Evolutionary conservation across 2,113 vertebrate genomes (phyloP).

Genomic region (Thryonomys swinderianus): DNA sequence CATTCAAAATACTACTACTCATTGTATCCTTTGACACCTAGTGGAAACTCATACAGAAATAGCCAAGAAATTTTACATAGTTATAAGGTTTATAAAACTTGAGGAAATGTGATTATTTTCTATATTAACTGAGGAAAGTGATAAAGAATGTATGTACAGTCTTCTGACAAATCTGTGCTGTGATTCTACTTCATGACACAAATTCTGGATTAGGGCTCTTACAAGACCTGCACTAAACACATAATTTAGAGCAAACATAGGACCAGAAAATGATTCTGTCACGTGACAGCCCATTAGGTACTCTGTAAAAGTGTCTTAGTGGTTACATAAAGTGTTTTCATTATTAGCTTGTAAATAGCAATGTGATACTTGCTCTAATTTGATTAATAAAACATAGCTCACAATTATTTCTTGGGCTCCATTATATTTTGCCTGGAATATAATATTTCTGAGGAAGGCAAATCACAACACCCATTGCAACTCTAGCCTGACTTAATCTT

Average conservation of each 20-base stretch:
- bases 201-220: background rate
- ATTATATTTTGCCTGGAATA: background rate
- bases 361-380: background rate
- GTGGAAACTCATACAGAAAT: background rate
- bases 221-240: background rate
- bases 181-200: background rate
- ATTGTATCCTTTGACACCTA: background rate
- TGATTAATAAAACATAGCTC: background rate
- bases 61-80: background rate
- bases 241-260: background rate
- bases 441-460: background rate
- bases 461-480: background rate
- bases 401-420: background rate
- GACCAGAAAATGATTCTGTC: background rate
- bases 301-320: background rate
- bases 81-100: background rate
- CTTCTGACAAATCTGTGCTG: background rate
- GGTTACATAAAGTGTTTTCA: background rate
- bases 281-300: background rate
- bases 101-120: background rate
- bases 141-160: background rate
- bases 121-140: background rate
- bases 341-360: background rate
- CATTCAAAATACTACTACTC: background rate
- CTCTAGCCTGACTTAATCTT: background rate